phyloP scores from a whole-genome alignment of 2,113 vertebrate genomes.

The Glaucidium brasilianum region DNA sequence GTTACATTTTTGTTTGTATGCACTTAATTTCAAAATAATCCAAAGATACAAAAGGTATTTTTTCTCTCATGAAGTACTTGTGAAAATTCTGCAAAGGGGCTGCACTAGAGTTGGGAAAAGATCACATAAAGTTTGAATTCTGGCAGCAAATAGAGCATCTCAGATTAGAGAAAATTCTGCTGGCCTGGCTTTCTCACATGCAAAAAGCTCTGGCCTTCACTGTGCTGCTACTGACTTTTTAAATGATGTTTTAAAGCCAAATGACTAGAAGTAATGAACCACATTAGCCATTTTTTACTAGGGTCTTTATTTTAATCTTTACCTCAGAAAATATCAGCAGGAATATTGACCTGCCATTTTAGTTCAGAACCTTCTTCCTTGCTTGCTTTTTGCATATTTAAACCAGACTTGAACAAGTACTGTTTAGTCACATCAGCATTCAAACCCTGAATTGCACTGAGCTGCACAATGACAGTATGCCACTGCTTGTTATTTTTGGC shows the following conservation, averaged over 20 bases:
- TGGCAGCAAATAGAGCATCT: background rate
- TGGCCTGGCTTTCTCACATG: background rate
- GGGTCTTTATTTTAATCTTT: conserved; percentile 15
- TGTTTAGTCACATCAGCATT: conserved; percentile 1
- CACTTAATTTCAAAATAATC: background rate
- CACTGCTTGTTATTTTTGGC: background rate
- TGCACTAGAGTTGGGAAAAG: background rate
- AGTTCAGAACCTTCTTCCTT: background rate
- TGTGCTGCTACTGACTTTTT: background rate
- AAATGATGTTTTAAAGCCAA: conserved; percentile 49
- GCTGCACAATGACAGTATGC: background rate
- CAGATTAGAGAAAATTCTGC: conserved; percentile 25
- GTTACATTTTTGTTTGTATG: background rate
- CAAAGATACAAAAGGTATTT: background rate
- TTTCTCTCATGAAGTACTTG: background rate
- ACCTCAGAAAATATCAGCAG: conserved; percentile 2
- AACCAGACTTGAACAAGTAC: background rate
- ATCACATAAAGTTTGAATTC: background rate
- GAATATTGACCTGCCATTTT: background rate
- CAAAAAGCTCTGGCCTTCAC: background rate
- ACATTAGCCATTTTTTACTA: background rate
- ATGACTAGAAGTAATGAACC: conserved; percentile 48
- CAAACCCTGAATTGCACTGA: background rate
- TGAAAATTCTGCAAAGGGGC: background rate
- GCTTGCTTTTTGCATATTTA: background rate